Conservation (phyloP, 1,140 invertebrate species). For the Ridgeia piscesae region DNA sequence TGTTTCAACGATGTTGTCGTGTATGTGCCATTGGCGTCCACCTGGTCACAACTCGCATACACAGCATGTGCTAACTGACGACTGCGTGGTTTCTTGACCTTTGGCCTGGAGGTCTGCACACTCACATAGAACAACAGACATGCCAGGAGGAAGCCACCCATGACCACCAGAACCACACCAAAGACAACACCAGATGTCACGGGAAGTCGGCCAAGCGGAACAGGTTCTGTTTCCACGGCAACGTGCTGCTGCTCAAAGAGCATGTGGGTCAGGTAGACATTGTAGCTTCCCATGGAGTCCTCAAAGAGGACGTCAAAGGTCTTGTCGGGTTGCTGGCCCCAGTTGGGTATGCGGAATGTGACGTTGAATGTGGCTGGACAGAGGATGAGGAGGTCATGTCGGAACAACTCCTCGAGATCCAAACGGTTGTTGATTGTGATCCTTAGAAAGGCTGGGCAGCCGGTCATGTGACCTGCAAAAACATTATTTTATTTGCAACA, state of each 20-base stretch:
- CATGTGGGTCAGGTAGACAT: slow-evolving; percentile 29
- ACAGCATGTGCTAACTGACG: background rate
- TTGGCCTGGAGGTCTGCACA: background rate
- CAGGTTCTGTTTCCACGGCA: slow-evolving; percentile 8
- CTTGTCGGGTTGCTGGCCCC: slow-evolving; percentile 23
- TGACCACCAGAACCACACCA: slow-evolving; percentile 13
- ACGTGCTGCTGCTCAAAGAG: slow-evolving; percentile 21
- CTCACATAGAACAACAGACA: slow-evolving; percentile 17
- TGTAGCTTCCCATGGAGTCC: slow-evolving; percentile 22
- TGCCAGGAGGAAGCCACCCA: slow-evolving; percentile 14
- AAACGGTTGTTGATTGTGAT: slow-evolving; percentile 28
- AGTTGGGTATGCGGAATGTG: slow-evolving; percentile 30
- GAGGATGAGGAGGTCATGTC: slow-evolving; percentile 29
- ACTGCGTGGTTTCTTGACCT: background rate
- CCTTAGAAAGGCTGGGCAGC: slow-evolving; percentile 30
- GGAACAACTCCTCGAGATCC: slow-evolving; percentile 28
- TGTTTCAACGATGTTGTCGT: slow-evolving; percentile 8
- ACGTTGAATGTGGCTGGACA: slow-evolving; percentile 28
- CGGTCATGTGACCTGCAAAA: slow-evolving; percentile 29
- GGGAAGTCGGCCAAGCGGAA: background rate
- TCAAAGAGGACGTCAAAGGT: slow-evolving; percentile 27
- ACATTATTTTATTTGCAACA: background rate
- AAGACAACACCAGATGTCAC: slow-evolving; percentile 2
- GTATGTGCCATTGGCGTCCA: background rate
- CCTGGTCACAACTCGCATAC: background rate